Percentiles rank a stretch among this genome's conserved stretches.
Conservation (phyloP, 2,113 vertebrate genomes). For the Colius striatus region DNA sequence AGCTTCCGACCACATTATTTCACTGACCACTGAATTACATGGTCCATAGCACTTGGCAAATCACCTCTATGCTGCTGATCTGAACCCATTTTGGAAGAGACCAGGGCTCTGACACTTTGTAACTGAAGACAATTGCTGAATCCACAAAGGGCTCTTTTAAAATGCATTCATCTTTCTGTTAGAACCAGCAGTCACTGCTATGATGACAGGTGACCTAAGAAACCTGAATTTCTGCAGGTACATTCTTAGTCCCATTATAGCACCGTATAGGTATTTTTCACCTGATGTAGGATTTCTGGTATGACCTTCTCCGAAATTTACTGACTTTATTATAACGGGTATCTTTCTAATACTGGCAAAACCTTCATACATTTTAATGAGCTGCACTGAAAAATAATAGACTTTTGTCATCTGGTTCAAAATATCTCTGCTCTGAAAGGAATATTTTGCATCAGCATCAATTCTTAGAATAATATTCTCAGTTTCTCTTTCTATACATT, state of each 20-base stretch:
- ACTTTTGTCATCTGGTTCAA: constrained; percentile 30
- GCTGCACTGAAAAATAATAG: constrained; percentile 44
- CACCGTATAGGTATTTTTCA: constrained; percentile 23
- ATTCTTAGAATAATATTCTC: neutral
- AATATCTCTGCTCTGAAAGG: constrained; percentile 22
- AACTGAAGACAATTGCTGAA: constrained; percentile 15
- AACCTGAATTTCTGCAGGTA: constrained; percentile 38
- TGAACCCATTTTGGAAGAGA: neutral
- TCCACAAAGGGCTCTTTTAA: neutral
- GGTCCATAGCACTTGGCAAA: neutral
- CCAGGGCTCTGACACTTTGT: neutral
- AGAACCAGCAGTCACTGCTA: constrained; percentile 13
- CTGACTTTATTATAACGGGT: constrained; percentile 42
- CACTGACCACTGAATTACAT: neutral
- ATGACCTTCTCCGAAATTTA: constrained; percentile 56
- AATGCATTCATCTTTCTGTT: neutral
- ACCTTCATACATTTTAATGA: constrained; percentile 66
- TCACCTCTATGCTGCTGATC: neutral
- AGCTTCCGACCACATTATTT: neutral
- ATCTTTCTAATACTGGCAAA: constrained; percentile 42
- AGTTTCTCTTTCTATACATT: neutral
- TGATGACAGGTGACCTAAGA: constrained; percentile 31
- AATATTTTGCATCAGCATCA: constrained; percentile 9
- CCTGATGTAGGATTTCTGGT: neutral
- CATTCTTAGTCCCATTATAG: constrained; percentile 23